Evolutionary conservation across 53 echinoderm and acorn worm species (phyloP), one percentile per base, ranked within the genome.

Genomic region (Echinarachnius parma): DNA sequence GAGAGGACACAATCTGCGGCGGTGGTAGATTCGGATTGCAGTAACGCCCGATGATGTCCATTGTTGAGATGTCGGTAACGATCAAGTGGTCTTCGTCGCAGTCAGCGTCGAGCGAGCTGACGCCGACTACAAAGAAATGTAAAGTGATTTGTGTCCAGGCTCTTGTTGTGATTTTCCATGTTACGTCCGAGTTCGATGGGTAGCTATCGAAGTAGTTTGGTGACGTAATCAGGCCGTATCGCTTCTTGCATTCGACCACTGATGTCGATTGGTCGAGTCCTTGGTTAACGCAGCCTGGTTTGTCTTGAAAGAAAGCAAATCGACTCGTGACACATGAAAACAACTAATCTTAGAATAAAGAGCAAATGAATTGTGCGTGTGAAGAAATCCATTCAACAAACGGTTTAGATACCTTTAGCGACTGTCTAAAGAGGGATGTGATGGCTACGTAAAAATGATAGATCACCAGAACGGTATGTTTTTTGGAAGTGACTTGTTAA

Each of bases 121-220:
- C 49, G 66, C 48, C 48, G 47, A 66, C 26, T 15, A 47, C 66
- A 7, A 66, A 14, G 31, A 66, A 66, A 0, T 19, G 30, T 28
- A 66, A 48, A 11, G 20, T 66, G 49, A 66, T 47, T 46, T 66
- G 46, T 16, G 66, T 48, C 66, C 66, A 66, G 9, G 66, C 47
- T 18, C 9, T 28, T n/a, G 66, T 66, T 0, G 16, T 30, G n/a
- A 66, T 66, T 48, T 66, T 29, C 66, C 66, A 66, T 16, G 66
- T 21, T 16, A 16, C 15, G 49, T 66, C 49, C n/a, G 28, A 15
- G 66, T 66, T 14, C 0, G 66, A 48, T 9, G 47, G 46, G 48
- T 66, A 66, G 16, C 3, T 27, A 16, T 66, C 30, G 32, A 66
- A 66, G 25, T 66, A 66, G 66, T 66, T 66, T 9, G 49, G 29